These are phyloP conservation scores for Coptodon rendalli DNA, from an alignment of 2,113 vertebrate species.

Conservation along the genomic window DNA sequence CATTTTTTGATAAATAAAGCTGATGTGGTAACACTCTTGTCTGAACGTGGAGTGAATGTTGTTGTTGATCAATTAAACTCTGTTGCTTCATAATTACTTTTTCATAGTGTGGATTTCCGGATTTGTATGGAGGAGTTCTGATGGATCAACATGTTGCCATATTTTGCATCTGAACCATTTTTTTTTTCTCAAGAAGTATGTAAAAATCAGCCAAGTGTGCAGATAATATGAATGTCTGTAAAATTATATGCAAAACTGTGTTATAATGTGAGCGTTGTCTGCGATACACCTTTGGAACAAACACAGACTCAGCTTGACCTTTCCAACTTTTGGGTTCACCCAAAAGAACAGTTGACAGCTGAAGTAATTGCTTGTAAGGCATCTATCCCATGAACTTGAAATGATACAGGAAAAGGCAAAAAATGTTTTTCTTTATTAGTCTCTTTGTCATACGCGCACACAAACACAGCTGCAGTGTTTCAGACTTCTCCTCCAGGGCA, in stretches of 20 bases:
- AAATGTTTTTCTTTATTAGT: background rate
- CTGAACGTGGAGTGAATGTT: background rate
- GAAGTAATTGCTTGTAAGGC: background rate
- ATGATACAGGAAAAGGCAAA: background rate
- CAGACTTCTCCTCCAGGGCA: background rate
- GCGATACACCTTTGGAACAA: background rate
- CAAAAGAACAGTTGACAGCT: background rate
- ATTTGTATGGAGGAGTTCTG: background rate
- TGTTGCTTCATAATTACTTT: background rate
- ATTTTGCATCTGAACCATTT: background rate
- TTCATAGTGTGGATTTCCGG: no score
- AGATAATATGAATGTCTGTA: background rate
- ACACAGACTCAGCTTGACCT: background rate
- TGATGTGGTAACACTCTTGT: background rate
- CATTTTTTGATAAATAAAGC: background rate
- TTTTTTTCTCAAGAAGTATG: background rate
- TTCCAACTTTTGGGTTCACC: background rate
- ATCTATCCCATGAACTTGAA: background rate
- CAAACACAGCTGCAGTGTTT: background rate
- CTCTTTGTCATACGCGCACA: background rate
- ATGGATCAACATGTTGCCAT: background rate
- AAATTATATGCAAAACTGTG: background rate
- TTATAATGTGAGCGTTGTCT: background rate
- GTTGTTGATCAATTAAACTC: background rate
- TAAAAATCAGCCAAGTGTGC: background rate